Percentiles rank a stretch among this genome's conserved stretches.
These are phyloP conservation scores for Crypturellus tataupa DNA, from an alignment of 2,797 vertebrate species.

Conservation along the genomic window DNA sequence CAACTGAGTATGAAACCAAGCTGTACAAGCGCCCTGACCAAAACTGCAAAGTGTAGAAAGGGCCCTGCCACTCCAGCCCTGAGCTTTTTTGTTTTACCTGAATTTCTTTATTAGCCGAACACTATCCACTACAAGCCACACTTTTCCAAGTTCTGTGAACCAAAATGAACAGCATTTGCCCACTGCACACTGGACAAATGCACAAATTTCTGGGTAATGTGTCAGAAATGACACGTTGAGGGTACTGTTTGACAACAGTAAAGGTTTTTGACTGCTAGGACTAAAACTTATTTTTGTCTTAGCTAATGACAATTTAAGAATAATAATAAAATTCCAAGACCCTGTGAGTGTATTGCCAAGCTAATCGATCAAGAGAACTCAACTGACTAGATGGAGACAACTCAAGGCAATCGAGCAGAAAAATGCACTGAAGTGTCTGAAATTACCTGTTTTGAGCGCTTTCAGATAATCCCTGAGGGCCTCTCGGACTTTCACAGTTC, in stretches of 20 bases:
- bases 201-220: not conserved
- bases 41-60: not conserved
- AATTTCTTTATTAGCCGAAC: not conserved
- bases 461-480: constrained; percentile 78
- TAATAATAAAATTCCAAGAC: not conserved
- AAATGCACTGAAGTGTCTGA: fast-evolving
- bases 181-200: not conserved
- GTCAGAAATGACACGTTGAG: not conserved
- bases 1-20: not conserved
- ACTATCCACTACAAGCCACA: not conserved
- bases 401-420: not conserved
- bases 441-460: constrained; percentile 78
- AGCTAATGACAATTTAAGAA: not conserved
- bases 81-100: not conserved
- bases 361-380: not conserved
- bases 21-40: not conserved
- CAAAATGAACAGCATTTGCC: not conserved
- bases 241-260: fast-evolving
- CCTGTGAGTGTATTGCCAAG: fast-evolving
- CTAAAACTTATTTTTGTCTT: not conserved
- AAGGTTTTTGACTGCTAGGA: not conserved
- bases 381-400: too few relatives aligned
- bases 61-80: not conserved
- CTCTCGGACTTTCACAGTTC: constrained; percentile 74
- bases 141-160: not conserved